Base-by-base conservation (phyloP, 1,140 invertebrate species). In the Lasioglossum albipes region DNA sequence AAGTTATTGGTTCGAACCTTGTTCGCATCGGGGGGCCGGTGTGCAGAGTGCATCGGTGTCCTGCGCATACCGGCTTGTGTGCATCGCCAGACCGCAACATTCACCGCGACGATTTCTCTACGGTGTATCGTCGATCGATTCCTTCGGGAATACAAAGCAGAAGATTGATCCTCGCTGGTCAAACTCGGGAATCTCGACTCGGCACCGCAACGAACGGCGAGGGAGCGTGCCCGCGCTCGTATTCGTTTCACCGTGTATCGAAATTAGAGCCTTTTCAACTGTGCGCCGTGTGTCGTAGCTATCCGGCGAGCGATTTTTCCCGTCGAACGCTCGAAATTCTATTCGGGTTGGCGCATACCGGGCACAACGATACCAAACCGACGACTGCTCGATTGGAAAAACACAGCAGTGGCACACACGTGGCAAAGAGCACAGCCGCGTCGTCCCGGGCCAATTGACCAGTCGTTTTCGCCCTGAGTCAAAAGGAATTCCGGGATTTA, bases 1-100 rank as follows among this genome's bases (percentile, higher is more conserved):
- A 82, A 90, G 83, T 88, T 88, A 89, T 87, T 86, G 88, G 85
- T 79, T 86, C 66, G 70, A 66, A 36, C 73, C 73, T 86, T 86
- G 85, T 82, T 83, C 85, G 52, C 65, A 54, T 57, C 36, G 70
- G 18, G n/a, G 49, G 42, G 74, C 61, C 65, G 49, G 57, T 36
- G 36, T 36, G 36, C 36, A 36, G 36, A 36, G 36, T 36, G 36
- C 36, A 36, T 59, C 79, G 73, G 74, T 71, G 61, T 74, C 78
- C 78, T 81, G 84, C 83, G n/a, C 84, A 84, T 84, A 81, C 73
- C 68, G 45, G 59, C 72, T 79, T 69, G 69, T 70, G 64, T 68
- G 69, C 27, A 71, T 52, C 79, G 83, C 12, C 52, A n/a, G 54
- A 84, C 69, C 84, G 62, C 84, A 75, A 62, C 74, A 68, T 61